Conservation (phyloP, 2,113 vertebrate genomes). For the Dasyprocta punctata region DNA sequence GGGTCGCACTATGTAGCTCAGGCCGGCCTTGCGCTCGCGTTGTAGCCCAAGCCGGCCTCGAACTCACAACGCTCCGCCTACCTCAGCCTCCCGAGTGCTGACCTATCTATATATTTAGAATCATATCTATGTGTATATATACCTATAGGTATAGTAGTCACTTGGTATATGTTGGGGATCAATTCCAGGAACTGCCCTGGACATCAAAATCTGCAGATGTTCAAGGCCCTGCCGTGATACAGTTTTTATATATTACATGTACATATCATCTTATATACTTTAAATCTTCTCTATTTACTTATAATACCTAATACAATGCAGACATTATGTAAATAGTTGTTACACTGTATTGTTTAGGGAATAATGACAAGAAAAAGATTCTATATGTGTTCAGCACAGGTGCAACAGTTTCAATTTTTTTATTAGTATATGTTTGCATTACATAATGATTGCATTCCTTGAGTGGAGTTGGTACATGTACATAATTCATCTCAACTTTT, state of each 20-base stretch:
- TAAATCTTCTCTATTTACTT: background rate
- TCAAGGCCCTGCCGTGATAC: background rate
- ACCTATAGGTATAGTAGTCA: background rate
- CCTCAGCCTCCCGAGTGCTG: too few species aligned
- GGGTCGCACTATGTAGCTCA: too few species aligned
- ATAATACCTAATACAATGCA: background rate
- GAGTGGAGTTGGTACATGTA: background rate
- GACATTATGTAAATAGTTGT: background rate
- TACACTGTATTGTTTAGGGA: background rate
- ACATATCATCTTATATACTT: background rate
- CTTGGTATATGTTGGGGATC: background rate
- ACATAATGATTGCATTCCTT: background rate
- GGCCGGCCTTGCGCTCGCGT: too few species aligned
- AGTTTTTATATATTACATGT: background rate
- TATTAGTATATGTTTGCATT: background rate
- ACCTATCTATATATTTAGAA: background rate
- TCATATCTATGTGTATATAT: background rate
- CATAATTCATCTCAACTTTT: background rate
- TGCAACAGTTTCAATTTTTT: background rate
- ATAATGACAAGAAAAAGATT: background rate
- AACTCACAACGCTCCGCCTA: too few species aligned
- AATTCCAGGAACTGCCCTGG: background rate
- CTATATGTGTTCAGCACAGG: background rate
- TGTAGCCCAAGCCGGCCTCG: too few species aligned
- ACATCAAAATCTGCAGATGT: background rate